Percentiles rank a stretch among this genome's conserved stretches.
Conservation (phyloP, 2,888 invertebrate species). For the Euzetes globulus region DNA sequence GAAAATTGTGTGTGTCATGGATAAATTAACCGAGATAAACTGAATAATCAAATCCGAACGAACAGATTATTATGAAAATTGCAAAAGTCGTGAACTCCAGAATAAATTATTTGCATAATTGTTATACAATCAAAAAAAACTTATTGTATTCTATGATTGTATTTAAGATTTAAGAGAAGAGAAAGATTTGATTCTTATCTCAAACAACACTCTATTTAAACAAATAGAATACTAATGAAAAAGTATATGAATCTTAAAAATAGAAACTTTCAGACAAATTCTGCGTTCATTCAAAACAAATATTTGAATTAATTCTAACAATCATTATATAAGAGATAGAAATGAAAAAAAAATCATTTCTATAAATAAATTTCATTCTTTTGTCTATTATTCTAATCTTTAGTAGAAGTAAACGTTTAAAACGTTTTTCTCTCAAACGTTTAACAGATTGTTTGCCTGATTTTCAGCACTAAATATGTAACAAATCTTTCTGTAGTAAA, state of each 20-base stretch:
- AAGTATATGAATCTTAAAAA: not conserved
- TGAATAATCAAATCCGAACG: not conserved
- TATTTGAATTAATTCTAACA: not conserved
- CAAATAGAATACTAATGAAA: not conserved
- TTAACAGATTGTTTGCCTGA: not conserved
- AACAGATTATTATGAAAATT: not conserved
- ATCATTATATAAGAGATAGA: too few relatives aligned
- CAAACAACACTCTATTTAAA: not conserved
- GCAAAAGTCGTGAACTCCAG: not conserved
- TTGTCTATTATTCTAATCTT: not conserved
- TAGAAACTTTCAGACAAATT: not conserved
- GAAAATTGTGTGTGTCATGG: too few relatives aligned
- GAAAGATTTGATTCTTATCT: not conserved
- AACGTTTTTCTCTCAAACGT: not conserved
- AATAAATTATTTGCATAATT: not conserved
- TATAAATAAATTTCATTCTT: not conserved
- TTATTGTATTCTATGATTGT: not conserved
- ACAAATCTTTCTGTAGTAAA: not conserved
- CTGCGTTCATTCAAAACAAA: not conserved
- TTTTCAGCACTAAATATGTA: not conserved
- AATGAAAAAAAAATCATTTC: not conserved
- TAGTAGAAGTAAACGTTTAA: not conserved
- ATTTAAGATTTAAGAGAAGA: not conserved
- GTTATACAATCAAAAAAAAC: not conserved
- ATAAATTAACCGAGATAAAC: not conserved